Percentiles rank a stretch among this genome's conserved stretches.
These are phyloP conservation scores for Tetraneura akinire DNA, from an alignment of 1,140 invertebrate species.

Conservation along the genomic window DNA sequence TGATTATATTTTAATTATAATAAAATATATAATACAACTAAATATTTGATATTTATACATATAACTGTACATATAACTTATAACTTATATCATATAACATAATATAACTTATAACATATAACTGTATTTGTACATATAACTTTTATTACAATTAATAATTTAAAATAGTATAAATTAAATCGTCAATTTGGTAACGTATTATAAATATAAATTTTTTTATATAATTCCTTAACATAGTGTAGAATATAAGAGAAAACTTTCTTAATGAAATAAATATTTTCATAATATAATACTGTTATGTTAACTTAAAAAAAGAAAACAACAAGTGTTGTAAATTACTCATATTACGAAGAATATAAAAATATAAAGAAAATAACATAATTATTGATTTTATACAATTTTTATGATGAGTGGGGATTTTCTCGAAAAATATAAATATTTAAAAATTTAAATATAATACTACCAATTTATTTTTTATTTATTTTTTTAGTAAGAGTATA, in stretches of 20 bases:
- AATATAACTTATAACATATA: too few species aligned
- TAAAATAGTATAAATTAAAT: background rate
- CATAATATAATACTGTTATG: too few species aligned
- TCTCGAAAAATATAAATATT: background rate
- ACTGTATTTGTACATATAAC: too few species aligned
- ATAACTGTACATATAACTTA: too few species aligned
- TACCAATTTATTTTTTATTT: too few species aligned
- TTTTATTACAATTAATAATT: background rate
- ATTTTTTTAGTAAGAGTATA: too few species aligned
- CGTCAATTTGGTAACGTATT: background rate
- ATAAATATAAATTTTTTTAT: background rate
- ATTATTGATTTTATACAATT: background rate
- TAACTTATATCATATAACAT: too few species aligned
- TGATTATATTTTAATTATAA: background rate
- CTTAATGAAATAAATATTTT: background rate
- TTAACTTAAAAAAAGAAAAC: background rate
- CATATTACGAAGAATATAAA: background rate
- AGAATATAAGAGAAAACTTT: background rate
- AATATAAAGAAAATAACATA: background rate
- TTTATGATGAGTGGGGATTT: background rate
- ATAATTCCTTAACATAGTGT: background rate
- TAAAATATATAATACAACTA: background rate
- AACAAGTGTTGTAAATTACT: background rate
- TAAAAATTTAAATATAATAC: too few species aligned
- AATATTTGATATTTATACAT: conserved; percentile 2